These are phyloP conservation scores for Drosophila ambigua DNA, from an alignment of 1,140 invertebrate genomes.

Conservation along the genomic window DNA sequence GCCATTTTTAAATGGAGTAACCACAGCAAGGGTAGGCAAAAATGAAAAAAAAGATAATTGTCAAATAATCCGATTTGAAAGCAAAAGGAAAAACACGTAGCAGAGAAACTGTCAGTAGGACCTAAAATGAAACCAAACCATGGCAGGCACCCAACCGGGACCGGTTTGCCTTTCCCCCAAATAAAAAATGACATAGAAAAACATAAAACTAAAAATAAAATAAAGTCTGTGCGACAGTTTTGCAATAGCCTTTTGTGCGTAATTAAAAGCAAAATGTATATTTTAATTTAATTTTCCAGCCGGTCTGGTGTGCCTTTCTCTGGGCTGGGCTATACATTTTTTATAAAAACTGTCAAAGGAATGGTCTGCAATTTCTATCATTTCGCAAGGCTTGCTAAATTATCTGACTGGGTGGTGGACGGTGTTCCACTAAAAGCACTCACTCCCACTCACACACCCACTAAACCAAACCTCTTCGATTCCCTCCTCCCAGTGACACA, in stretches of 20 bases:
- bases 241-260: slow-evolving; percentile 73
- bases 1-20: too few species aligned
- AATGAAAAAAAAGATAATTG: slow-evolving; percentile 18
- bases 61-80: slow-evolving; percentile 36
- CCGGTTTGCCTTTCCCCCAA: slow-evolving; percentile 79
- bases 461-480: slow-evolving; percentile 12
- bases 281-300: slow-evolving; percentile 55
- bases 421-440: slow-evolving; percentile 1
- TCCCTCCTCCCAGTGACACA: slow-evolving; percentile 37
- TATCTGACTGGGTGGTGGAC: slow-evolving; percentile 33
- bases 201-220: slow-evolving; percentile 36
- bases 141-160: slow-evolving; percentile 49
- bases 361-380: slow-evolving; percentile 59
- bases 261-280: slow-evolving; percentile 69
- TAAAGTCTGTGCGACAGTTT: slow-evolving; percentile 54
- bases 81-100: slow-evolving; percentile 10
- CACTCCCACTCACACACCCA: slow-evolving; percentile 41
- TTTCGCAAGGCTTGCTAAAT: slow-evolving; percentile 64
- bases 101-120: slow-evolving; percentile 46
- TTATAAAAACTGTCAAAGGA: slow-evolving; percentile 56
- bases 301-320: slow-evolving; percentile 23
- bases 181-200: slow-evolving; percentile 24
- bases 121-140: slow-evolving; percentile 65
- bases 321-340: slow-evolving; percentile 71
- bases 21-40: too few species aligned